phyloP scores from a whole-genome alignment of 2,797 vertebrate species.

The Cuculus canorus region DNA sequence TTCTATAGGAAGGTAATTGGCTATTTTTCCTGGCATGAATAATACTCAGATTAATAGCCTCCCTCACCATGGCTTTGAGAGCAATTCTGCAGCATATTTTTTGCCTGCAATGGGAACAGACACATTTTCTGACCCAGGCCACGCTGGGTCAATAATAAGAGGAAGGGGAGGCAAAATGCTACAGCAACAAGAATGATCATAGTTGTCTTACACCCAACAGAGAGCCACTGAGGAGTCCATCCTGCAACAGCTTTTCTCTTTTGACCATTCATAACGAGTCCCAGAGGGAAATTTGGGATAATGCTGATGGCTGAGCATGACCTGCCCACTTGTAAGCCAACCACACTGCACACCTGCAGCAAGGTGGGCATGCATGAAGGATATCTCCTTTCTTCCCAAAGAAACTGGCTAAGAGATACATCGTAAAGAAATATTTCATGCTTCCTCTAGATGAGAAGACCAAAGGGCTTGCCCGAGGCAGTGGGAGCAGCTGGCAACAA shows the following conservation, averaged over 20 bases:
- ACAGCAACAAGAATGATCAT: not conserved
- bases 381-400: not conserved
- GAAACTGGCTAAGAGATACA: not conserved
- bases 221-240: not conserved
- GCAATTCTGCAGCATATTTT: not conserved
- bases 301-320: not conserved
- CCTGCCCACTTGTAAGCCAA: accelerated
- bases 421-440: not conserved
- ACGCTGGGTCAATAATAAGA: not conserved
- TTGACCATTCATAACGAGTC: not conserved
- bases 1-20: slow-evolving; percentile 61
- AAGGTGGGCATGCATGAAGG: not conserved
- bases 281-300: not conserved
- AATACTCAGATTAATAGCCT: slow-evolving; percentile 43
- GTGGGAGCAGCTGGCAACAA: not conserved
- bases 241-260: not conserved
- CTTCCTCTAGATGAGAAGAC: not conserved
- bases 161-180: not conserved
- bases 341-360: not conserved
- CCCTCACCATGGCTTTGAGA: not conserved
- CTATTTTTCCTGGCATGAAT: slow-evolving; percentile 69
- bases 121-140: not conserved
- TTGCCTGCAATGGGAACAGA: not conserved
- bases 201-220: not conserved
- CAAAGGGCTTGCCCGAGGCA: not conserved